Base-by-base conservation (phyloP, 2,797 vertebrate species). In the Enteromius radiatus region DNA sequence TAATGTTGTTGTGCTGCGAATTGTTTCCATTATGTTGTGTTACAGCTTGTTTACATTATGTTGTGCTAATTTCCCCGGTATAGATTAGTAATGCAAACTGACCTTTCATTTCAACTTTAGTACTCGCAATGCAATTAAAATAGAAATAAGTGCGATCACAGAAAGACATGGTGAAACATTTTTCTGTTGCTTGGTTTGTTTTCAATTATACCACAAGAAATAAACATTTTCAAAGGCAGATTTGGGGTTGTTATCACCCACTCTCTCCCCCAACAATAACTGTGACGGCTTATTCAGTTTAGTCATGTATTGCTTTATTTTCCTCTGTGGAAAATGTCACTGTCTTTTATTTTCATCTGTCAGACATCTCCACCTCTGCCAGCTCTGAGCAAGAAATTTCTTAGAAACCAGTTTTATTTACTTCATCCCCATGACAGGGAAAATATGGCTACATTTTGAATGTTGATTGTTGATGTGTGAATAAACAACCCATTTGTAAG, bases 231-330 rank as follows among this genome's bases (percentile, higher is more conserved):
- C 12, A 70, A 33, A 80, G 15, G 21, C 49, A 80, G 71, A 65
- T 64, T 47, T 76, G 19, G n/a, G 31, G 41, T 69, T 78, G 71
- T 82, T 82, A 76, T 84, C 78, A 76, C 77, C 70, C 23, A 33
- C 67, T 36, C 23, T 52, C 75, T 83, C 19, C 41, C 68, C 63
- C 19, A 12, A n/a, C 9, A 23, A 23, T 73, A 73, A 81, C 70
- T 81, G 64, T 80, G 79, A 78, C 23, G 11, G 56, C n/a, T 47
- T 77, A 43, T 75, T 71, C 54, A 54, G 33, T 41, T 81, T 77
- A 63, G 73, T 77, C 43, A 33, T 81, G 54, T 23, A 28, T 69
- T 70, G 19, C 26, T 83, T 77, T 70, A 52, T 81, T 63, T 64
- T 77, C 33, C 65, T 81, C 43, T 38, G 64, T 70, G 59, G 23